Evolutionary conservation across 2,797 vertebrate species (phyloP).

Genomic region (Gymnocypris eckloni): DNA sequence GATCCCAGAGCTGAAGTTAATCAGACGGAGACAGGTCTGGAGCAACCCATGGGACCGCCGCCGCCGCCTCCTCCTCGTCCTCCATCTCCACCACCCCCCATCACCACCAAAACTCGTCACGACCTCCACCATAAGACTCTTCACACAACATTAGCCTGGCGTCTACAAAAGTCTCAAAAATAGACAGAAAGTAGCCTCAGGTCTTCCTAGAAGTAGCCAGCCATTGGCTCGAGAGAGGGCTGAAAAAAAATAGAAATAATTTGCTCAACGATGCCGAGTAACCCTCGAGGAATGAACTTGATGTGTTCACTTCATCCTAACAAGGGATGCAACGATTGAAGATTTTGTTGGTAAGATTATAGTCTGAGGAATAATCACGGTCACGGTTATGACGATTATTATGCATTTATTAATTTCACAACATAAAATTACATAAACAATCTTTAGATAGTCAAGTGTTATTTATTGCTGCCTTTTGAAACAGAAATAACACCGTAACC

Average conservation of each 20-base stretch:
- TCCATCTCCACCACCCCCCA: constrained; percentile 5
- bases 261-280: neutral
- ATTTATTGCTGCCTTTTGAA: no score
- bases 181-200: constrained; percentile 37
- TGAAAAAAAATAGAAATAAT: neutral
- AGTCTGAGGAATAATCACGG: no score
- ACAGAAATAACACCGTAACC: no score
- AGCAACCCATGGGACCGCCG: constrained; percentile 73
- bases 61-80: neutral
- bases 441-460: no score
- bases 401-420: no score
- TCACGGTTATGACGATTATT: no score
- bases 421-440: no score
- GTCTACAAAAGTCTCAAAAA: constrained; percentile 20
- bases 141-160: constrained; percentile 52
- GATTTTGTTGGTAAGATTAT: no score
- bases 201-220: constrained; percentile 31
- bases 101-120: constrained; percentile 40
- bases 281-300: neutral
- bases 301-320: constrained; percentile 11
- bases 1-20: constrained; percentile 77
- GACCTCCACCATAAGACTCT: constrained; percentile 55
- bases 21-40: constrained; percentile 80
- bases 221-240: constrained; percentile 1
- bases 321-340: no score